Conservation (phyloP, 2,888 invertebrate species). For the Spicauda simplicius region DNA sequence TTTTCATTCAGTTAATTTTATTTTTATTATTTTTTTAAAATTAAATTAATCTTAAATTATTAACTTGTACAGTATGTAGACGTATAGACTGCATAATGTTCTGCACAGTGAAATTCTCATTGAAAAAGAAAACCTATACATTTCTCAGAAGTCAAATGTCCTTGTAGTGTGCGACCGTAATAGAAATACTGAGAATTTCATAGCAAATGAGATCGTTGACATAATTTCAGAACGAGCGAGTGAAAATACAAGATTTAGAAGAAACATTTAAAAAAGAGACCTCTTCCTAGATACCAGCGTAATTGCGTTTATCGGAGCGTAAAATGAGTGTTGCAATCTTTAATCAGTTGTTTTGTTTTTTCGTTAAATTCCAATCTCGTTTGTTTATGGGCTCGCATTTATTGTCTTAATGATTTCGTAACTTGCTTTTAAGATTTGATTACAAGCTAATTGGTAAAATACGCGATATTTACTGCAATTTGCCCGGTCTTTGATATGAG, state of each 20-base stretch:
- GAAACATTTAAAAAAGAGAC: slow-evolving; percentile 52
- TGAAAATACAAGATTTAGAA: slow-evolving; percentile 44
- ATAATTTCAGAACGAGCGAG: slow-evolving; percentile 43
- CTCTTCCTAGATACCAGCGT: slow-evolving; percentile 59
- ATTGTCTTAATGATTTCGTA: slow-evolving; percentile 39
- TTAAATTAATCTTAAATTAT: too few species aligned
- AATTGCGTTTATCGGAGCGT: slow-evolving; percentile 80
- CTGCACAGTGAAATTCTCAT: neutral
- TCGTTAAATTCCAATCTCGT: slow-evolving; percentile 48
- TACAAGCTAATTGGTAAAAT: slow-evolving; percentile 13
- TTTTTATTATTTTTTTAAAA: too few species aligned
- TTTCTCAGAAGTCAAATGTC: neutral
- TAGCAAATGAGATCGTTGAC: slow-evolving; percentile 42
- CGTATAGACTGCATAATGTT: too few species aligned
- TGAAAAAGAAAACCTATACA: neutral
- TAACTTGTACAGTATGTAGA: too few species aligned
- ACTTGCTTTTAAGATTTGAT: slow-evolving; percentile 14
- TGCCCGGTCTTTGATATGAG: too few species aligned
- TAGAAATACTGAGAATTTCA: neutral
- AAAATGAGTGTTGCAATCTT: slow-evolving; percentile 79
- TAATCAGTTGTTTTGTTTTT: slow-evolving; percentile 67
- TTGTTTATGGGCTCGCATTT: slow-evolving; percentile 51
- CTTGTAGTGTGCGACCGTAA: neutral
- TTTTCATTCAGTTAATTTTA: too few species aligned
- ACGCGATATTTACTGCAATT: neutral